Evolutionary conservation across 2,113 vertebrate genomes (phyloP).

Genomic region (Emydocephalus ijimae): DNA sequence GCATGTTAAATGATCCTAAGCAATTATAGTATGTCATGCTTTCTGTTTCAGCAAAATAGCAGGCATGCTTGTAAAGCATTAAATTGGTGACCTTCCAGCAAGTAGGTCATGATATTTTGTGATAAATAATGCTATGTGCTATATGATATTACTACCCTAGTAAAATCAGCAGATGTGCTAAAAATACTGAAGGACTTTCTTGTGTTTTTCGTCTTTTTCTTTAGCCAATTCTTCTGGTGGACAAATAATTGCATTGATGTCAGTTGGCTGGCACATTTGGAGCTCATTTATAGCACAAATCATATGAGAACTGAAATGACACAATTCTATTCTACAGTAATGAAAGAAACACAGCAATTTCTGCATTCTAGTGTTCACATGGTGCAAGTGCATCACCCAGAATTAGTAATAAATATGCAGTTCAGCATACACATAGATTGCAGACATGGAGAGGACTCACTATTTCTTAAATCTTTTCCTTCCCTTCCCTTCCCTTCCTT

Average conservation of each 20-base stretch:
- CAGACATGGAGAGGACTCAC: background rate
- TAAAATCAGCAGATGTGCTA: background rate
- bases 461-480: background rate
- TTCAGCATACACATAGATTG: background rate
- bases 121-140: background rate
- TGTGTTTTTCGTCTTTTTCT: background rate
- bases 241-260: conserved; percentile 2
- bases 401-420: background rate
- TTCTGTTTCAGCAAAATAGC: background rate
- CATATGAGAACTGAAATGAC: background rate
- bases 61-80: background rate
- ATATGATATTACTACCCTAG: background rate
- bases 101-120: background rate
- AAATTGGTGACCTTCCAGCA: background rate
- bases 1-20: background rate
- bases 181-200: background rate
- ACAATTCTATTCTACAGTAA: background rate
- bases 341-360: background rate
- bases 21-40: background rate
- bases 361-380: background rate
- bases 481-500: background rate
- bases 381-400: background rate
- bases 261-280: background rate
- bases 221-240: background rate
- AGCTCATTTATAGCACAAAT: background rate